Evolutionary conservation across 2,888 invertebrate species (phyloP), one percentile per base, ranked within the genome.

Genomic region (Chloromyia formosa): DNA sequence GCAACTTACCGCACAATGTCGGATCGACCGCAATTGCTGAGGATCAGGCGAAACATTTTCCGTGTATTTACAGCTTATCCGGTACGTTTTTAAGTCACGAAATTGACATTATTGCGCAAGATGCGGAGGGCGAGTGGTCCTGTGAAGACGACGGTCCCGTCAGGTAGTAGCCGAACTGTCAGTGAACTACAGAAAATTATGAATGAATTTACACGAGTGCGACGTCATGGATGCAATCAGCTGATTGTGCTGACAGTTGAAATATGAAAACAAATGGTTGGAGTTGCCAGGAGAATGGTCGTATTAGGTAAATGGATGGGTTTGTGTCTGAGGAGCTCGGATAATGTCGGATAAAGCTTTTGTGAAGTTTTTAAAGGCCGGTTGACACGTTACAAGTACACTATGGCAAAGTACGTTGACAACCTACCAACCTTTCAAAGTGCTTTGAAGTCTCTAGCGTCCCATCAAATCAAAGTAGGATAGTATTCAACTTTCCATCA

Each of bases 31-130:
- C 73, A 73, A n/a, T 60, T 60, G 61, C 61, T 73, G 3, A 73
- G 22, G 14, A 73, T 20, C 20, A 73, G 40, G n/a, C 61, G 73
- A 12, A 73, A 73, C 73, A 73, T 73, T 58, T 71, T 58, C 23
- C 20, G 58, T 45, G 22, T 12, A n/a, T 45, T 54, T 53, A 2
- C 9, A 18, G n/a, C 16, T 16, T 18, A 5, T 20, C 18, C 14
- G 49, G 16, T 22, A 27, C 16, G 12, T 40, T 18, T 72, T 42
- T n/a, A 61, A 61, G 20, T 61, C 61, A 73, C 20, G 27, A 61
- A 22, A 42, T 18, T 35, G n/a, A 45, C 71, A 71, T 71, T 56
- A 58, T 71, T 71, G 71, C 71, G 71, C 71, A 71, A 71, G 71
- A 22, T 27, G 35, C 56, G 18, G 49, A 49, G 66, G 27, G 27